A percentile compares a stretch with the other conserved stretches of the same genome.
These are phyloP conservation scores for Bathynomus jamesi DNA, from an alignment of 1,140 invertebrate genomes.

Conservation along the genomic window DNA sequence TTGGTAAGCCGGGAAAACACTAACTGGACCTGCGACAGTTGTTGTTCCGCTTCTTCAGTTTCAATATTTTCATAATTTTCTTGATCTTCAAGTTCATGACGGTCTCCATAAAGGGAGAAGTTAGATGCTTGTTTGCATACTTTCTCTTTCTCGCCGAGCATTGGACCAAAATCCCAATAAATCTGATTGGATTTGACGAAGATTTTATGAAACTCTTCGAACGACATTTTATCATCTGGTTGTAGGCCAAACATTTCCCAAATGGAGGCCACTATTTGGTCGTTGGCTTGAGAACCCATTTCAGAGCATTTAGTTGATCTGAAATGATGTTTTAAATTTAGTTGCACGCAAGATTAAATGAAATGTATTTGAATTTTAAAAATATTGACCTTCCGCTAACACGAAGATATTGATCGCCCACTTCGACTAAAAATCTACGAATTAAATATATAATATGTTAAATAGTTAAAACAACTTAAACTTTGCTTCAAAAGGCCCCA, in stretches of 20 bases:
- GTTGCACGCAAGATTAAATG: not conserved
- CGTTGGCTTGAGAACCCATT: not conserved
- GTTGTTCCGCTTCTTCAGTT: not conserved
- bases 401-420: no score
- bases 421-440: no score
- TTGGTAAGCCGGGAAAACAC: slow-evolving; percentile 10
- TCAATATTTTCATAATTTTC: slow-evolving; percentile 4
- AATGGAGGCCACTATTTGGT: not conserved
- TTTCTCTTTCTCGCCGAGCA: not conserved
- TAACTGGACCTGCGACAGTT: not conserved
- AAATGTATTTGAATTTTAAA: not conserved
- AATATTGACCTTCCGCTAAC: no score
- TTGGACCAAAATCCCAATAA: not conserved
- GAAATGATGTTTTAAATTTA: no score
- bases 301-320: slow-evolving; percentile 18
- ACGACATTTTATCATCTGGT: slow-evolving; percentile 1
- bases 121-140: not conserved
- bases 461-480: no score
- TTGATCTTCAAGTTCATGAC: not conserved
- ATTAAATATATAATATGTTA: no score
- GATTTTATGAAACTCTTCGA: slow-evolving; percentile 4
- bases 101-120: slow-evolving; percentile 11
- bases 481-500: no score
- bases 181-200: not conserved
- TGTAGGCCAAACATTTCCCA: not conserved